Evolutionary conservation across 2,888 invertebrate genomes (phyloP), one percentile per base, ranked within the genome.

Genomic region (Antheraea yamamai): DNA sequence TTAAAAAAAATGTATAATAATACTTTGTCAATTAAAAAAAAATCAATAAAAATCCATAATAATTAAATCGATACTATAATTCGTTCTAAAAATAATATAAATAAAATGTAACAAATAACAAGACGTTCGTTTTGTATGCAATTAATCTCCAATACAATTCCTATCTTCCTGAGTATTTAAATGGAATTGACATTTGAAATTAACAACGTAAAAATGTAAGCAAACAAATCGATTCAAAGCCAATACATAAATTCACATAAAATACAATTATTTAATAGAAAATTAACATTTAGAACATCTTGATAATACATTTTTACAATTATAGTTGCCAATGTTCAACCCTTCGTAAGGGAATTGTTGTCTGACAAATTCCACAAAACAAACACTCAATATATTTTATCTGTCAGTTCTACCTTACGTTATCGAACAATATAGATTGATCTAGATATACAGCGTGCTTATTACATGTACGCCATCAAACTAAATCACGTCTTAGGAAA

Each of bases 201-300:
- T 30, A 66, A 66, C 14, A 30, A 30, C 64, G 16, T 3, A 4
- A 30, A 66, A 66, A 16, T 30, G 4, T 30, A 66, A 30, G 26
- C 64, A 66, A 61, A n/a, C n/a, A 23, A 66, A 30, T 30, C 64
- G 23, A 66, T 16, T 66, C 64, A 66, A 66, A 66, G 64, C 64
- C 64, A 66, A 16, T 66, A 30, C 64, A 66, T 16, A 30, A 26
- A 30, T 66, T 6, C 4, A 66, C 26, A 16, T 66, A 4, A 18
- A 26, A 66, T 30, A 30, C 2, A 66, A 30, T 61, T 8, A 61
- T 64, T 14, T 26, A 26, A 58, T 12, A 61, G 0, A 61, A 23
- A 61, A 61, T 2, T 23, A 61, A 61, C 61, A 61, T 23, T 23
- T n/a, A 61, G n/a, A 61, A 61, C 12, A 61, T 23, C 58, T 58